A percentile compares a stretch with the other conserved stretches of the same genome.
Evolutionary conservation across 2,888 invertebrate genomes (phyloP).

Genomic region (Schizotus pectinicornis): DNA sequence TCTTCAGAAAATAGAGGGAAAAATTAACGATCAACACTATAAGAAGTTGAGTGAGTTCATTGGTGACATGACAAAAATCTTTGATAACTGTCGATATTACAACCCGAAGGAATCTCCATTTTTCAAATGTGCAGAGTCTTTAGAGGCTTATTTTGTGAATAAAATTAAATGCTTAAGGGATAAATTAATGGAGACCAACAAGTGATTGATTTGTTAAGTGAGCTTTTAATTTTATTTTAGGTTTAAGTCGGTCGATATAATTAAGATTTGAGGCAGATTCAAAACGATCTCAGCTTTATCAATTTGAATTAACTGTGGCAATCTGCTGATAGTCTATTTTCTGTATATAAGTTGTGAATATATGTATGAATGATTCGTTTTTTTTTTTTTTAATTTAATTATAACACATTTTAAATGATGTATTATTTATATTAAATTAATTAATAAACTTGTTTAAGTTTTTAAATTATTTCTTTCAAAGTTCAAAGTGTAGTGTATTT

Average conservation of each 20-base stretch:
- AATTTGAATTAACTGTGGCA: constrained; percentile 29
- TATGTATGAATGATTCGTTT: constrained; percentile 29
- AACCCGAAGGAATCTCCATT: constrained; percentile 95
- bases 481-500: constrained; percentile 33
- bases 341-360: constrained; percentile 39
- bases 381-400: constrained; percentile 22
- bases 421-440: constrained; percentile 35
- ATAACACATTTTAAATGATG: constrained; percentile 14
- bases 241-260: constrained; percentile 33
- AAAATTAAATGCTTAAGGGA: constrained; percentile 89
- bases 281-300: constrained; percentile 46
- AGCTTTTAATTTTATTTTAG: constrained; percentile 32
- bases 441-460: constrained; percentile 34
- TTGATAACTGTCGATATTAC: constrained; percentile 98
- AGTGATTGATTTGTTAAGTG: constrained; percentile 37
- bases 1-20: constrained; percentile 88
- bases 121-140: constrained; percentile 93
- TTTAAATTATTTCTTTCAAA: constrained; percentile 29
- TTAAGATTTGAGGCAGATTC: constrained; percentile 40
- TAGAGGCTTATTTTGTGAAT: constrained; percentile 95
- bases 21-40: constrained; percentile 83
- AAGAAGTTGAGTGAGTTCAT: constrained; percentile 92
- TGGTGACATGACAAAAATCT: constrained; percentile 97
- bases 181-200: constrained; percentile 72
- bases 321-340: constrained; percentile 37